These are phyloP conservation scores for Scolopax mira DNA, from an alignment of 2,113 vertebrate species.

Conservation along the genomic window DNA sequence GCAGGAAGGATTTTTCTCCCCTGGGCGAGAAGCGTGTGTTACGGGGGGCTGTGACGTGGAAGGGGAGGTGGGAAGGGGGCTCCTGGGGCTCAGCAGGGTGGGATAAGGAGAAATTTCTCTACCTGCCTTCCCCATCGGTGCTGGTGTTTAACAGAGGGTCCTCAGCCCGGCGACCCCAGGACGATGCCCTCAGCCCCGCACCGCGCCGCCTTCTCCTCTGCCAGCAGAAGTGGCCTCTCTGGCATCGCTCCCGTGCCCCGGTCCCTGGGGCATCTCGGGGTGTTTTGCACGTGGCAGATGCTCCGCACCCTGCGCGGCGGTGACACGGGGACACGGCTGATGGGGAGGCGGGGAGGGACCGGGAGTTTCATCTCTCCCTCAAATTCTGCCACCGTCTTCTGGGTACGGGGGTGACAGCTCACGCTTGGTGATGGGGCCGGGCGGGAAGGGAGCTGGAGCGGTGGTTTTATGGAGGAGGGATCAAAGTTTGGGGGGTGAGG, in stretches of 20 bases:
- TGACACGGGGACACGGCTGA: accelerated
- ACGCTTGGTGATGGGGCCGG: accelerated
- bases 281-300: not conserved
- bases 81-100: not conserved
- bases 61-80: not conserved
- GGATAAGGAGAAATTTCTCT: accelerated
- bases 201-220: not conserved
- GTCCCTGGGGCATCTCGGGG: not conserved
- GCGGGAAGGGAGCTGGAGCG: accelerated
- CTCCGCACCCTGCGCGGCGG: no score
- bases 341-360: accelerated
- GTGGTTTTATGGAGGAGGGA: not conserved
- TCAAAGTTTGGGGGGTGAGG: not conserved
- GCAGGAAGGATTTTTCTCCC: not conserved
- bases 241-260: not conserved
- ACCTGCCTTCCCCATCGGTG: accelerated
- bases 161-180: accelerated
- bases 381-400: accelerated
- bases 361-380: not conserved
- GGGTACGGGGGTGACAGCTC: accelerated
- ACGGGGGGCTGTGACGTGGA: accelerated
- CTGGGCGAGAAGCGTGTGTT: accelerated
- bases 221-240: not conserved
- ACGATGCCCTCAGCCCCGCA: accelerated
- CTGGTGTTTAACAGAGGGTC: not conserved